Evolutionary conservation across 2,113 vertebrate genomes (phyloP).

Genomic region (Notechis scutatus): DNA sequence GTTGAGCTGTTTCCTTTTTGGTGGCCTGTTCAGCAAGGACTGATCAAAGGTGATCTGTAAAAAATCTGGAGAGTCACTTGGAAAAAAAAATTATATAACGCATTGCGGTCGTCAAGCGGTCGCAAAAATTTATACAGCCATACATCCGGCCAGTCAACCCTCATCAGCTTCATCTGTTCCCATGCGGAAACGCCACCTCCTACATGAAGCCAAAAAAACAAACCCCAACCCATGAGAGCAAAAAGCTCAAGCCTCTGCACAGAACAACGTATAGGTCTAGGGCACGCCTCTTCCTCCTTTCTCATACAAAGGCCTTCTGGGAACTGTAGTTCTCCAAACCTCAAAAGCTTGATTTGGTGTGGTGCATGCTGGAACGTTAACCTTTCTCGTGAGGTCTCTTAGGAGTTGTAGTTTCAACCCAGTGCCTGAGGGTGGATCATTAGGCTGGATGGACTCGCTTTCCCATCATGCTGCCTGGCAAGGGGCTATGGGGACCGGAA

Average conservation of each 20-base stretch:
- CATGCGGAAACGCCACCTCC: not conserved
- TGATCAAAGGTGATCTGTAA: not conserved
- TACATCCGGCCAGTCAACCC: not conserved
- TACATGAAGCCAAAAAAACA: not conserved
- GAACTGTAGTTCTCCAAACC: not conserved
- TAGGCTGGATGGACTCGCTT: not conserved
- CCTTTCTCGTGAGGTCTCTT: not conserved
- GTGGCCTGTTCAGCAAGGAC: not conserved
- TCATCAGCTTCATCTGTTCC: not conserved
- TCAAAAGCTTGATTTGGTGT: not conserved
- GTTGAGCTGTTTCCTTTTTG: not conserved
- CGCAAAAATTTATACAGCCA: not conserved
- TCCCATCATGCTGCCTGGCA: conserved; percentile 55
- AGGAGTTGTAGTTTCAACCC: conserved; percentile 38
- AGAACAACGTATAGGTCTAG: not conserved
- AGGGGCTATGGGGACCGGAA: not conserved
- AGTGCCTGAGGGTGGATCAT: fast-evolving
- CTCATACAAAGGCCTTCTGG: not conserved
- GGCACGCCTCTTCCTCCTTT: not conserved
- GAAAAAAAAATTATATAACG: not conserved
- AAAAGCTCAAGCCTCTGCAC: not conserved
- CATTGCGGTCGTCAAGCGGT: not conserved
- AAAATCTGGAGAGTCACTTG: not conserved
- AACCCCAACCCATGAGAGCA: not conserved
- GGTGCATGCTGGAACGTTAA: not conserved